These are phyloP conservation scores for Polyodon spathula DNA, from an alignment of 2,113 vertebrate genomes.

Conservation along the genomic window DNA sequence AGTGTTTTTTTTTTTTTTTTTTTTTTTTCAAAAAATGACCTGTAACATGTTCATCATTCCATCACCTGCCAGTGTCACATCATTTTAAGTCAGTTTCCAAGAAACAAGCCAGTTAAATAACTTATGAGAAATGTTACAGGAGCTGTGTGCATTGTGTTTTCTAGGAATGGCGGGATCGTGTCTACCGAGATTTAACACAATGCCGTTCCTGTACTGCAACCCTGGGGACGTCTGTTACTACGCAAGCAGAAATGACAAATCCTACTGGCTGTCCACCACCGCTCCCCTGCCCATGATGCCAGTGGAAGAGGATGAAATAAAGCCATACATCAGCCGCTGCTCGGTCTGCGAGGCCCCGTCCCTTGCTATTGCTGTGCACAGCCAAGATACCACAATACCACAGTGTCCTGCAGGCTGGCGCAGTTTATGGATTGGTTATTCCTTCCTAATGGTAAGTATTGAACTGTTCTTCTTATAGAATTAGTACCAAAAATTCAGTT, in stretches of 20 bases:
- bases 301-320: constrained; percentile 76
- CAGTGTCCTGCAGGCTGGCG: constrained; percentile 87
- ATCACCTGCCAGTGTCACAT: neutral
- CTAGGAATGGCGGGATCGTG: constrained; percentile 92
- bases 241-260: constrained; percentile 92
- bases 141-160: neutral
- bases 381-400: constrained; percentile 86
- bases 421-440: constrained; percentile 95
- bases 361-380: constrained; percentile 88
- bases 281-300: constrained; percentile 97
- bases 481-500: too few species aligned
- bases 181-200: constrained; percentile 83
- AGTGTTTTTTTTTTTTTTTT: neutral
- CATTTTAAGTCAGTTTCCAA: neutral
- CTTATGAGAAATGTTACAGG: too few species aligned
- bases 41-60: neutral
- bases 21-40: too few species aligned
- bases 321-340: constrained; percentile 91
- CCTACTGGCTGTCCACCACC: constrained; percentile 93
- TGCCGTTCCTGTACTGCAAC: constrained; percentile 98
- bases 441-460: constrained; percentile 85
- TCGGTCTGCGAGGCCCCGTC: constrained; percentile 91
- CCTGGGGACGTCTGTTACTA: constrained; percentile 89
- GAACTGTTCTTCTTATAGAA: neutral
- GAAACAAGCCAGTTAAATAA: too few species aligned